Evolutionary conservation across 2,888 invertebrate species (phyloP), one percentile per base, ranked within the genome.

Genomic region (Platycheirus albimanus): DNA sequence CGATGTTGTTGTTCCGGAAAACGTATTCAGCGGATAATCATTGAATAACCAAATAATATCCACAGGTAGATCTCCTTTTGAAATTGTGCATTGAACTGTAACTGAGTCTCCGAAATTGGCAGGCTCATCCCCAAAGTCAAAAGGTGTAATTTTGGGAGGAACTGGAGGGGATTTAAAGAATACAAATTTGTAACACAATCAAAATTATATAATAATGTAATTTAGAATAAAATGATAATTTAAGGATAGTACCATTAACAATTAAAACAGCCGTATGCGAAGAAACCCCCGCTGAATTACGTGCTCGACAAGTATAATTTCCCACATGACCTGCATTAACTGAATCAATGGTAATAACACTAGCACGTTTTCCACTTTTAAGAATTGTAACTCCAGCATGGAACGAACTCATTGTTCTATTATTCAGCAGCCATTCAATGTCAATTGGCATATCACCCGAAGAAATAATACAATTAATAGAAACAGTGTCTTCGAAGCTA

Each of bases 361-460:
- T 93, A 81, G 92, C 92, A 87, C 92, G 92, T 88, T 92, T 90
- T 76, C 93, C 93, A 87, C 92, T 84, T 64, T 85, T 86, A 5
- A 76, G 33, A 1, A 84, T 84, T 47, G 85, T 66, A 8, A 86
- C 63, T 11, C 86, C 86, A 20, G 74, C 66, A 70, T 80, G 77
- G 28, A 83, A 83, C 10, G 61, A 54, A 79, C 78, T 75, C 38
- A 86, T 85, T 52, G 74, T 83, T 41, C 69, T 36, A 47, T 70
- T 76, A 56, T 93, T 92, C 86, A 93, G 91, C 49, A 92, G 91
- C 95, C 95, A 95, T 71, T 92, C 92, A 85, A 95, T 93, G 83
- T 93, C 92, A 84, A 96, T 91, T 13, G 96, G 96, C 87, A 93
- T 92, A 90, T 96, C 96, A 72, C 96, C 95, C 87, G 94, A 94